Base-by-base conservation (phyloP, 2,797 vertebrate species). In the Notolepis coatsorum region DNA sequence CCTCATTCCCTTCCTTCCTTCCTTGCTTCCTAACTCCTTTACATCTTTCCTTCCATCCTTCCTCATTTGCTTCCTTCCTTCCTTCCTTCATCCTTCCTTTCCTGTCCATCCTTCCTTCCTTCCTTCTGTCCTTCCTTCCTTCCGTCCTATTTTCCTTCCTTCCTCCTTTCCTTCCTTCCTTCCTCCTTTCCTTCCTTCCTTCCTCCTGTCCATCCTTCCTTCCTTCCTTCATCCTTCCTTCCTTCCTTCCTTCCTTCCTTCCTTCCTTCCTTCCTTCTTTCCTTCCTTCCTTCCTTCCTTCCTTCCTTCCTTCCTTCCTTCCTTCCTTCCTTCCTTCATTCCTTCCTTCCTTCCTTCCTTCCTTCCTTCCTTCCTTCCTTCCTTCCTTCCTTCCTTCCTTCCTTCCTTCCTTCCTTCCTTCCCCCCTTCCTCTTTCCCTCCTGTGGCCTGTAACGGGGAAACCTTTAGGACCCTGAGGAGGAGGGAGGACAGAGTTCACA, bases 141-240 rank as follows among this genome's bases (percentile, higher is more conserved):
- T 30, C 28, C 28, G 8, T 30, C 28, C 28, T 30, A n/a, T n/a
- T n/a, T n/a, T 27, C 33, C 57, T n/a, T 60, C 67, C 57, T 60
- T 38, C 42, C 10, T 5, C 30, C 7, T 9, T 7, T 3, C 31
- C 31, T 37, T 17, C 63, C 39, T 28, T 49, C 31, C 17, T 35
- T 37, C 12, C 17, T 43, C 41, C 15, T 9, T 41, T 53, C 10
- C 55, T 49, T 51, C 23, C 35, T 21, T 28, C 55, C 15, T 30
- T 52, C 42, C 15, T 7, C 23, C 42, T 33, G 18, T 31, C 54
- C 65, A 54, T 71, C 57, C n/a, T n/a, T 24, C 18, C 13, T 9
- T 0, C 7, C 51, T 27, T 49, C 25, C 57, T 35, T 23, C 31
- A 35, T 13, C 13, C 31, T 3, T 12, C 31, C 31, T 35, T 35